phyloP scores from a whole-genome alignment of 2,113 vertebrate genomes.

The Podiceps cristatus region DNA sequence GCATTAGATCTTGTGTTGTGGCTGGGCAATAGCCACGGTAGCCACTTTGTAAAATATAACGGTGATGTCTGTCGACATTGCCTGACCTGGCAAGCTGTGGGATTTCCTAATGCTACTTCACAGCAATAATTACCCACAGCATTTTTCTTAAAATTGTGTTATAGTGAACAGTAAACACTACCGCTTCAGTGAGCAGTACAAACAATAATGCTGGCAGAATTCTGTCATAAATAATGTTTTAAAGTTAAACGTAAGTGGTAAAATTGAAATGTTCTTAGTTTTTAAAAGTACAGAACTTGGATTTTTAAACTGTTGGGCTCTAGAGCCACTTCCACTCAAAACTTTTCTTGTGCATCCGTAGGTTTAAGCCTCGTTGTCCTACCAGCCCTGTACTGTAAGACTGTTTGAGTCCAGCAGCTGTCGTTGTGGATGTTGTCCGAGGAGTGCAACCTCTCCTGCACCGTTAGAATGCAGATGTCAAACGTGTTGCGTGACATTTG shows the following conservation, averaged over 20 bases:
- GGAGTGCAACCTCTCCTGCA: background rate
- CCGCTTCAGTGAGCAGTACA: background rate
- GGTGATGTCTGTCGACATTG: background rate
- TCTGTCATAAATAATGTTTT: background rate
- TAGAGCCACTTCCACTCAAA: background rate
- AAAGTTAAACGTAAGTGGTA: background rate
- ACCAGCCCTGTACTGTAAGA: background rate
- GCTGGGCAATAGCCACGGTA: constrained; percentile 48
- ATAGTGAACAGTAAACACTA: background rate
- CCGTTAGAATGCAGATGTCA: background rate
- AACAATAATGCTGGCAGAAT: background rate
- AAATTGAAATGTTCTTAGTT: background rate
- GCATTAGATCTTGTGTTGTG: background rate
- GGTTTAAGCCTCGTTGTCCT: background rate
- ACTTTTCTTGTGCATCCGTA: fast-evolving
- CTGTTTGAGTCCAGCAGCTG: background rate
- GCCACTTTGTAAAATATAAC: background rate
- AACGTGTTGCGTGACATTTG: background rate
- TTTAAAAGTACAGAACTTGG: background rate
- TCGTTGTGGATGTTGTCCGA: background rate
- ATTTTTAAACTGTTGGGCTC: background rate
- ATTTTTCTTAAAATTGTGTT: background rate
- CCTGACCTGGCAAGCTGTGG: background rate
- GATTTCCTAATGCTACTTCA: background rate
- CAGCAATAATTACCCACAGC: background rate